A percentile compares a stretch with the other conserved stretches of the same genome.
phyloP scores from a whole-genome alignment of 2,888 invertebrate genomes.

The Netelia inedita region DNA sequence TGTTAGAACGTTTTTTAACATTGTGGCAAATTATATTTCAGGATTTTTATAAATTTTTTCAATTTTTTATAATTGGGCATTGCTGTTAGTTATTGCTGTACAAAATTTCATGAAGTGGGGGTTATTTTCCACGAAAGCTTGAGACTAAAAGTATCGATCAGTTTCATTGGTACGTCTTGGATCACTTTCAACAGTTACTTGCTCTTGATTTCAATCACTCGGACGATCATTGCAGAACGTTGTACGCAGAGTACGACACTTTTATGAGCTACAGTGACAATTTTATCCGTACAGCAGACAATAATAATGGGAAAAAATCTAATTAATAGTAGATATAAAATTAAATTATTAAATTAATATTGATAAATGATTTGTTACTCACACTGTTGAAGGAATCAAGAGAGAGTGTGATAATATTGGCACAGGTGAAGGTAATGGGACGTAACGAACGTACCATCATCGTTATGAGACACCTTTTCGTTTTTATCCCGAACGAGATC shows the following conservation, averaged over 20 bases:
- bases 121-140: background rate
- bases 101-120: too few species aligned
- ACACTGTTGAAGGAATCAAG: slow-evolving; percentile 71
- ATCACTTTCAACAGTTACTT: background rate
- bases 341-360: slow-evolving; percentile 25
- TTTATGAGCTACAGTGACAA: slow-evolving; percentile 67
- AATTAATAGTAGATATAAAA: background rate
- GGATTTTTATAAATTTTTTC: too few species aligned
- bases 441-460: slow-evolving; percentile 68
- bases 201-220: background rate
- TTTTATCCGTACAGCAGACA: background rate
- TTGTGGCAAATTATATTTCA: too few species aligned
- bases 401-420: slow-evolving; percentile 68
- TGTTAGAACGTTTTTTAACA: too few species aligned
- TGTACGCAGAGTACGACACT: slow-evolving; percentile 71
- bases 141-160: background rate
- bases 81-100: too few species aligned
- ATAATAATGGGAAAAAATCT: slow-evolving; percentile 5
- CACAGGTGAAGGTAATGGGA: slow-evolving; percentile 71
- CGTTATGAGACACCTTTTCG: slow-evolving; percentile 67
- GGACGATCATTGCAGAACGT: slow-evolving; percentile 62
- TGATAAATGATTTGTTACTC: slow-evolving; percentile 32
- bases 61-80: too few species aligned
- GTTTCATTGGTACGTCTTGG: background rate
- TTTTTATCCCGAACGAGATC: slow-evolving; percentile 53